Conservation (phyloP, 2,113 vertebrate genomes). For the Ceyx melanurus region DNA sequence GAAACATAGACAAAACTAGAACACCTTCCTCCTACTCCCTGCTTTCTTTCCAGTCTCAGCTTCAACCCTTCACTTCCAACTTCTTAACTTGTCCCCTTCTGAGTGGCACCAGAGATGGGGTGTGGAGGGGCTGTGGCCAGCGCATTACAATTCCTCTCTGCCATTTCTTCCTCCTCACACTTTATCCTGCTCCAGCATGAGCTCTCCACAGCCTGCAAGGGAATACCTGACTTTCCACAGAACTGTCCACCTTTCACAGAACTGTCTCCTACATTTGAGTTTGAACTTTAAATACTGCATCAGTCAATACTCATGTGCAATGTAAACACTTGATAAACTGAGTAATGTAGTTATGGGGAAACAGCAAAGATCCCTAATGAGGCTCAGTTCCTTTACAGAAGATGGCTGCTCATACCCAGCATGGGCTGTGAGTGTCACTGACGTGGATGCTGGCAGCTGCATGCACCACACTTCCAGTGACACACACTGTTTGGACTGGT, state of each 20-base stretch:
- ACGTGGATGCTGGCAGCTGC: background rate
- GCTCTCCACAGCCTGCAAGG: background rate
- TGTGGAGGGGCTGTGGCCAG: background rate
- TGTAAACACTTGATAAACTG: background rate
- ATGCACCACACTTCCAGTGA: accelerated
- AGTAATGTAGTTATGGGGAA: background rate
- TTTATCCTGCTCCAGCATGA: background rate
- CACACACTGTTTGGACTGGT: accelerated
- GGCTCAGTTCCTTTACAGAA: background rate
- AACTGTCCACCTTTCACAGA: background rate
- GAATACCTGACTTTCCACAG: background rate
- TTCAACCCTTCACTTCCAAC: background rate
- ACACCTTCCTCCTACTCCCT: accelerated
- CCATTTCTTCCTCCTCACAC: background rate
- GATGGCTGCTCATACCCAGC: background rate
- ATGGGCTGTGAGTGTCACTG: accelerated
- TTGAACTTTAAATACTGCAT: background rate
- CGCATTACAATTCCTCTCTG: background rate
- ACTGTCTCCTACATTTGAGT: background rate
- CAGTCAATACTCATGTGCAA: accelerated
- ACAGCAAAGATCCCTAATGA: background rate
- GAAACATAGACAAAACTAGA: background rate
- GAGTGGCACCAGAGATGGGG: accelerated
- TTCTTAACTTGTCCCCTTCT: background rate
- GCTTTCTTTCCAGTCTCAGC: background rate